Evolutionary conservation across 1,140 invertebrate species (phyloP).

Genomic region (Propsilocerus akamusi): DNA sequence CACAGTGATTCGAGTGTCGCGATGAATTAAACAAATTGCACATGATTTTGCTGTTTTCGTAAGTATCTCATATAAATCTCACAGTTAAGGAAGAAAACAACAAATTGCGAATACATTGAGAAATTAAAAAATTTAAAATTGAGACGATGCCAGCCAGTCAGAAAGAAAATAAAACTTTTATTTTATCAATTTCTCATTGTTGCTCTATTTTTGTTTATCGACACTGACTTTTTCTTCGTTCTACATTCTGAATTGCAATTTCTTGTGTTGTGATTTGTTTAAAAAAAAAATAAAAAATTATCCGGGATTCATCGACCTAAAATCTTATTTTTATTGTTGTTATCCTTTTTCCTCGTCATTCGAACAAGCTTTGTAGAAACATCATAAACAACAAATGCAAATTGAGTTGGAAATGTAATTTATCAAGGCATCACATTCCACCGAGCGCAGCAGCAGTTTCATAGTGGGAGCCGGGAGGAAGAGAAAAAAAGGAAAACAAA

Average conservation of each 20-base stretch:
- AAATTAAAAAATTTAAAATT: background rate
- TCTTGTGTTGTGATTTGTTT: background rate
- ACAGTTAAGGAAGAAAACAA: background rate
- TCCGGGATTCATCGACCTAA: background rate
- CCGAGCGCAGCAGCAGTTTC: background rate
- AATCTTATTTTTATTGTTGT: background rate
- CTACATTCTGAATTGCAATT: background rate
- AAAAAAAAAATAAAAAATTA: too few species aligned
- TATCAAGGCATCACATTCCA: background rate
- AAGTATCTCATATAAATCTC: background rate
- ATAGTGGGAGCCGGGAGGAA: background rate
- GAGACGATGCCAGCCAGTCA: background rate
- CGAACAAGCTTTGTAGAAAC: background rate
- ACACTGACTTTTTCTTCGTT: background rate
- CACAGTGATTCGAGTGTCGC: background rate
- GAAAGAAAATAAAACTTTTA: too few species aligned
- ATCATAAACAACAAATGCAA: background rate
- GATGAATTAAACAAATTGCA: background rate
- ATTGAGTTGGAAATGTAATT: slow-evolving; percentile 2
- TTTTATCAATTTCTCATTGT: background rate
- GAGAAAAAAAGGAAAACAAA: background rate
- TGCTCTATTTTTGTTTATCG: background rate
- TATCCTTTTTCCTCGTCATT: background rate
- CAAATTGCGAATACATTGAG: too few species aligned
- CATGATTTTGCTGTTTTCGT: background rate